Evolutionary conservation across 2,888 invertebrate species (phyloP), one percentile per base, ranked within the genome.

Genomic region (Tetragnatha montana): DNA sequence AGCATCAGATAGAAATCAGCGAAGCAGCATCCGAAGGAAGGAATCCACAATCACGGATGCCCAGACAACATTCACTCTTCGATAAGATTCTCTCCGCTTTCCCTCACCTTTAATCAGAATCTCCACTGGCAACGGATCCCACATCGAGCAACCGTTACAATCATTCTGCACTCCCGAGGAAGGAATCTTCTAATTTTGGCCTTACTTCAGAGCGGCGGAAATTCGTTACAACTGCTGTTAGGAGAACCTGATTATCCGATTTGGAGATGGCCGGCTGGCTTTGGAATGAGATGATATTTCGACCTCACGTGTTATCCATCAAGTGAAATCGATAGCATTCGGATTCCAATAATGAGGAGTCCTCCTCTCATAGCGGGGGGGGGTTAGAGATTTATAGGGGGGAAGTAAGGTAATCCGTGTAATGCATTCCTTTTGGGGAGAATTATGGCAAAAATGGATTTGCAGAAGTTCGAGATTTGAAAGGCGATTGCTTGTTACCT

Each of bases 251-350:
- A 60, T 60, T 60, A 60, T 60, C 60, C 17, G 60, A 60, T 60
- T 60, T 60, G 60, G 60, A 17, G 17, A 60, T 60, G 60, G 12
- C 60, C 17, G 17, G 14, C 12, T 60, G 17, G 12, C 60, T 60
- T 60, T 60, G 60, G 60, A 60, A 60, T 60, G 60, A 60, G 8
- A 60, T 60, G 60, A 60, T 60, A 60, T 60, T 71, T 19, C 71
- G 80, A 73, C 80, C 47, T 86, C 86, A 86, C 69, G 60, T 78
- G 35, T 50, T 80, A 86, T 81, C 74, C 17, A 86, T 86, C 86
- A 86, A 80, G 49, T 70, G 47, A 69, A 84, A 50, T 49, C 74
- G 73, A 69, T 74, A n/a, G 50, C 80, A 81, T 69, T 47, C 68
- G 71, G 74, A 86, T 80, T 73, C 79, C 47, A 80, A 79, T 86